These are phyloP conservation scores for Zonitis immaculata DNA, from an alignment of 2,888 invertebrate species.

Conservation along the genomic window DNA sequence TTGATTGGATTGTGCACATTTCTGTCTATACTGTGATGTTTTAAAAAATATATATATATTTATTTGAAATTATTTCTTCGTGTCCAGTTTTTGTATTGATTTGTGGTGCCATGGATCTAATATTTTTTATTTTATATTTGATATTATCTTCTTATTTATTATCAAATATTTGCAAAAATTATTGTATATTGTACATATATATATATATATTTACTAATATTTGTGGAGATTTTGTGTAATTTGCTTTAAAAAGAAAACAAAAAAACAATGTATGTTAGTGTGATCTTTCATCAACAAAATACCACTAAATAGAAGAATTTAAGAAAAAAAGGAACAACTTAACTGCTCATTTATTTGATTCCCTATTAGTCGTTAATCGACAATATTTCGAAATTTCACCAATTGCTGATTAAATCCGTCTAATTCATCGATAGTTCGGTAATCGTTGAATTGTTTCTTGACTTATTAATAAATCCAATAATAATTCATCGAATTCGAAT, in stretches of 20 bases:
- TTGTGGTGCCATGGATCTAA: constrained; percentile 9
- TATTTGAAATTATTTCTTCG: too few relatives aligned
- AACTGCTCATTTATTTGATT: too few relatives aligned
- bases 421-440: background rate
- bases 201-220: too few relatives aligned
- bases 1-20: too few relatives aligned
- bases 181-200: constrained; percentile 5
- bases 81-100: too few relatives aligned
- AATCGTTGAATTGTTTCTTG: background rate
- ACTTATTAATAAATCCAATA: background rate
- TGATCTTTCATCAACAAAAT: constrained; percentile 21
- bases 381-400: background rate
- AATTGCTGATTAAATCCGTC: too few relatives aligned
- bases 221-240: constrained; percentile 20
- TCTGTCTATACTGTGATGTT: too few relatives aligned
- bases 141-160: constrained; percentile 1
- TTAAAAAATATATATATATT: too few relatives aligned
- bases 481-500: background rate
- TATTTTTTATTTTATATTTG: constrained; percentile 1
- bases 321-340: too few relatives aligned
- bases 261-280: constrained; percentile 32
- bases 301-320: too few relatives aligned
- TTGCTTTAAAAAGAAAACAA: constrained; percentile 16
- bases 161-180: background rate
- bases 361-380: too few relatives aligned